These are phyloP conservation scores for Penaeus vannamei DNA, from an alignment of 1,140 invertebrate species.

Conservation along the genomic window DNA sequence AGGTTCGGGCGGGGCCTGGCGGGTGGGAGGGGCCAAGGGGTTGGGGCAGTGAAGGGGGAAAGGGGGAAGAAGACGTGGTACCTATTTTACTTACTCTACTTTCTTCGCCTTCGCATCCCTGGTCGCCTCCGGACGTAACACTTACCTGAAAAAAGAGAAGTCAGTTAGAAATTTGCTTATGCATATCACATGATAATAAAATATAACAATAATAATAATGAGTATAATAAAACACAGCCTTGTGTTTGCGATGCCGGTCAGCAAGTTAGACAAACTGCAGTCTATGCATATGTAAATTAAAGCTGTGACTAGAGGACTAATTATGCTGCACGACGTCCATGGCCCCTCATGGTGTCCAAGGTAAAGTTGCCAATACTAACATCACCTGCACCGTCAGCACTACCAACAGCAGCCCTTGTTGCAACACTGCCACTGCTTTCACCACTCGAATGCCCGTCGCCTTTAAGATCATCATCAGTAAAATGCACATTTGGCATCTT, in stretches of 20 bases:
- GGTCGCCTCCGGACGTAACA: not conserved
- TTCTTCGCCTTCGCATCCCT: not conserved
- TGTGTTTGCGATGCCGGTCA: constrained; percentile 8
- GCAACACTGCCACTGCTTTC: too few species aligned
- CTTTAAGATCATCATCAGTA: too few species aligned
- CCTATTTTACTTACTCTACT: not conserved
- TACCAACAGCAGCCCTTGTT: not conserved
- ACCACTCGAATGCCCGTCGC: too few species aligned
- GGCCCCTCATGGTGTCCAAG: not conserved
- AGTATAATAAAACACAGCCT: not conserved
- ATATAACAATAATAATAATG: not conserved
- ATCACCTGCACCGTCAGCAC: constrained; percentile 21
- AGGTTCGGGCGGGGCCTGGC: not conserved
- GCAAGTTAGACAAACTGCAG: constrained; percentile 36
- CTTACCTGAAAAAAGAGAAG: constrained; percentile 47
- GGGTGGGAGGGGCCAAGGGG: not conserved
- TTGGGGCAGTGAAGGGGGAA: constrained; percentile 7
- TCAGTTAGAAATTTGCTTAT: not conserved
- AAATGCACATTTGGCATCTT: too few species aligned
- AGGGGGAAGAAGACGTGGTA: too few species aligned
- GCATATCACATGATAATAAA: not conserved
- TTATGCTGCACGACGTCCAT: constrained; percentile 17
- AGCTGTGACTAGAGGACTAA: constrained; percentile 36
- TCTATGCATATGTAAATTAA: constrained; percentile 38
- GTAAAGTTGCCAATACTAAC: not conserved